phyloP scores from a whole-genome alignment of 2,888 invertebrate genomes.

The Heliconius ethilla region DNA sequence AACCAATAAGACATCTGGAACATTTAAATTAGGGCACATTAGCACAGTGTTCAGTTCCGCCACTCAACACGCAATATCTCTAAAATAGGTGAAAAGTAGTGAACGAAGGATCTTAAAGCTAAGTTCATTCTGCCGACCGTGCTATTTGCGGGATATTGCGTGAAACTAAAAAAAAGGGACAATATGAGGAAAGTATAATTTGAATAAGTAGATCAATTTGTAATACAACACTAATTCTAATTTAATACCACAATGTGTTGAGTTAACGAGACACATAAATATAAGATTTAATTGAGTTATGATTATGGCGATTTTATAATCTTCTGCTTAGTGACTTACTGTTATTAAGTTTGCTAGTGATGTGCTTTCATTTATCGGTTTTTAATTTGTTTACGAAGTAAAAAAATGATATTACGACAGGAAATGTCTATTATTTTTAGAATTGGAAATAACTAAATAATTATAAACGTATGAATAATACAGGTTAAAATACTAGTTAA shows the following conservation, averaged over 20 bases:
- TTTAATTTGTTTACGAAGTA: background rate
- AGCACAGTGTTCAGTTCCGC: no score
- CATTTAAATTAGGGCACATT: no score
- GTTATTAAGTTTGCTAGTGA: slow-evolving; percentile 52
- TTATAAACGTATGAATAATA: no score
- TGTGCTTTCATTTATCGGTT: slow-evolving; percentile 36
- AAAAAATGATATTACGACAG: no score
- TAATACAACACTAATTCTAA: slow-evolving; percentile 47
- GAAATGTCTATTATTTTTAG: no score
- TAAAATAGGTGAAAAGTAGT: background rate
- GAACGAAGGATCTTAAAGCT: background rate
- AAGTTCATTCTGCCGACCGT: background rate
- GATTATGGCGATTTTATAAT: slow-evolving; percentile 74
- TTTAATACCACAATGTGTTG: slow-evolving; percentile 63
- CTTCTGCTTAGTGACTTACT: slow-evolving; percentile 62
- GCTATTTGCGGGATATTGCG: background rate
- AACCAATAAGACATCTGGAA: no score
- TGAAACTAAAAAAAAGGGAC: background rate
- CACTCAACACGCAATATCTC: background rate
- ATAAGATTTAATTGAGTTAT: slow-evolving; percentile 81
- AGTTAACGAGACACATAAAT: slow-evolving; percentile 74
- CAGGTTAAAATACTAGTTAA: no score
- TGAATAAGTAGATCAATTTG: slow-evolving; percentile 26
- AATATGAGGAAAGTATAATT: slow-evolving; percentile 14
- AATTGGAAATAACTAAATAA: no score